Percentiles rank a stretch among this genome's conserved stretches.
These are phyloP conservation scores for Drosophila virilis DNA, from an alignment of 1,140 invertebrate genomes.

Conservation along the genomic window DNA sequence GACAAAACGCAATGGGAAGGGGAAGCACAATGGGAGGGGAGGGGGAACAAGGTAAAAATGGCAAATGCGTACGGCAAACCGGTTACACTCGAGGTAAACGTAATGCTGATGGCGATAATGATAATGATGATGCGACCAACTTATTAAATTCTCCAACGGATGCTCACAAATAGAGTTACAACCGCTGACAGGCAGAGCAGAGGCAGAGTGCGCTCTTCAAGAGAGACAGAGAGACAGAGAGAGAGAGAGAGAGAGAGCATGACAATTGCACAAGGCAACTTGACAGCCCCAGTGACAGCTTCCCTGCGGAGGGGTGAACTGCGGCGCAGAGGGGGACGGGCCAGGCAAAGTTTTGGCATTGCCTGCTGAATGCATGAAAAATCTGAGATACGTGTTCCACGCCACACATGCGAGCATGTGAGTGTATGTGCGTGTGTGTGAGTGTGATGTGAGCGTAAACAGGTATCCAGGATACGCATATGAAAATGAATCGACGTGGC, in stretches of 20 bases:
- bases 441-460: slow-evolving; percentile 37
- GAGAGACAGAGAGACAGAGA: slow-evolving; percentile 5
- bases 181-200: slow-evolving; percentile 23
- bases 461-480: slow-evolving; percentile 51
- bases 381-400: slow-evolving; percentile 51
- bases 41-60: not conserved
- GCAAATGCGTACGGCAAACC: slow-evolving; percentile 8
- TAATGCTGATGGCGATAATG: slow-evolving; percentile 51
- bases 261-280: slow-evolving; percentile 42
- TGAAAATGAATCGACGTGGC: slow-evolving; percentile 30
- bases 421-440: slow-evolving; percentile 25
- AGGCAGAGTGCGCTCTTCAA: not conserved
- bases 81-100: slow-evolving; percentile 21
- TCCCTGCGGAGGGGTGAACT: not conserved
- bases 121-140: slow-evolving; percentile 49
- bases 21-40: not conserved
- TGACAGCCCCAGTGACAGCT: slow-evolving; percentile 47
- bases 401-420: not conserved
- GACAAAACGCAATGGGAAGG: slow-evolving; percentile 7
- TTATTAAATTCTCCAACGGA: slow-evolving; percentile 58
- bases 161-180: slow-evolving; percentile 54
- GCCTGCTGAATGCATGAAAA: slow-evolving; percentile 42
- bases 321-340: not conserved
- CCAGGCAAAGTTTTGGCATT: slow-evolving; percentile 27
- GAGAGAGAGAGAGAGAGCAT: not conserved